Conservation (phyloP, 2,888 invertebrate genomes). For the Heliconius ismenius region DNA sequence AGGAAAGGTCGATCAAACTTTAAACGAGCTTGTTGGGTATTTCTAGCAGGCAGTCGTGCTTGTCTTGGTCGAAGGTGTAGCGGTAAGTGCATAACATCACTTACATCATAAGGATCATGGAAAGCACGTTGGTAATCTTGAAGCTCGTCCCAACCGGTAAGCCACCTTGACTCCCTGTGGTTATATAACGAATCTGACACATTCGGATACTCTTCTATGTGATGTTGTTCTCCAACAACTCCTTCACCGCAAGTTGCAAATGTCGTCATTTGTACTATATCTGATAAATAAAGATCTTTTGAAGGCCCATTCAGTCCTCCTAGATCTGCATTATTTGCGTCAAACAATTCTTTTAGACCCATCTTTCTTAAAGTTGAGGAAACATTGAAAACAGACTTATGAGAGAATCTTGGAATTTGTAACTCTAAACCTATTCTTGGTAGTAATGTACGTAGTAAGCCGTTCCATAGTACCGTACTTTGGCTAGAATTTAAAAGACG, state of each 20-base stretch:
- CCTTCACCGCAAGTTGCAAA: slow-evolving; percentile 92
- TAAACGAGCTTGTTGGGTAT: slow-evolving; percentile 85
- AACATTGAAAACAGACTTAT: slow-evolving; percentile 91
- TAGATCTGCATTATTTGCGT: slow-evolving; percentile 88
- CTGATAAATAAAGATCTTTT: slow-evolving; percentile 90
- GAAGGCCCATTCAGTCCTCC: slow-evolving; percentile 90
- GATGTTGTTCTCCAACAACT: slow-evolving; percentile 87
- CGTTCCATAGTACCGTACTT: slow-evolving; percentile 87
- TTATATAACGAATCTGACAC: slow-evolving; percentile 73
- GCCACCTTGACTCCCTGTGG: slow-evolving; percentile 74
- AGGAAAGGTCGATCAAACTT: slow-evolving; percentile 94
- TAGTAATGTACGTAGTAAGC: slow-evolving; percentile 86
- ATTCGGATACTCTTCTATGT: slow-evolving; percentile 91
- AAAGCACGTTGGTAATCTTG: slow-evolving; percentile 86
- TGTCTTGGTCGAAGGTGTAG: slow-evolving; percentile 87
- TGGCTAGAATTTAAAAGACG: slow-evolving; percentile 85
- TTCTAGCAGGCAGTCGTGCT: slow-evolving; percentile 86
- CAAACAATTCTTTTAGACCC: slow-evolving; percentile 91
- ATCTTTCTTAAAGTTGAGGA: slow-evolving; percentile 89
- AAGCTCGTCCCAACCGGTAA: slow-evolving; percentile 77
- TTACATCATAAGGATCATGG: slow-evolving; percentile 83
- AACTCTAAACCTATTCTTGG: slow-evolving; percentile 90
- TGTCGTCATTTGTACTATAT: slow-evolving; percentile 91
- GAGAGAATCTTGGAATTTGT: slow-evolving; percentile 91
- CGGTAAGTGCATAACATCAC: slow-evolving; percentile 82